Evolutionary conservation across 2,888 invertebrate genomes (phyloP).

Genomic region (Diarsia mendica): DNA sequence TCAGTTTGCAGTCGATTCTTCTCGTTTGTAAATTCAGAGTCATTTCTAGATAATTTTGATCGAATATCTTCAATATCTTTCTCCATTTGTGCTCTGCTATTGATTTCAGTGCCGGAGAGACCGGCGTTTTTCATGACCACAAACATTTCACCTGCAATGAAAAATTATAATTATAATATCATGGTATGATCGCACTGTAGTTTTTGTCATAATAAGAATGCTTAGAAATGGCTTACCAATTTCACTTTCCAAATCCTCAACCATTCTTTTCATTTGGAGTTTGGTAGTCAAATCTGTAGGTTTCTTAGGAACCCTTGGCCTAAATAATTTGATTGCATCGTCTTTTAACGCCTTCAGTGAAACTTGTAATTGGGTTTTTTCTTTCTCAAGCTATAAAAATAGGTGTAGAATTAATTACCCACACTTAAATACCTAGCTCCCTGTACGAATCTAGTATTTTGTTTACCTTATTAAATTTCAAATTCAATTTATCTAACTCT

Average conservation of each 20-base stretch:
- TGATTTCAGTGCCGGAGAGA: slow-evolving; percentile 87
- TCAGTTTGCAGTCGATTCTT: slow-evolving; percentile 88
- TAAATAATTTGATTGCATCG: slow-evolving; percentile 92
- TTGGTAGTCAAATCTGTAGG: slow-evolving; percentile 93
- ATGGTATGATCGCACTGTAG: not conserved
- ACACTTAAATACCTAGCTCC: not conserved
- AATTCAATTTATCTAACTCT: slow-evolving; percentile 90
- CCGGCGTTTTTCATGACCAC: slow-evolving; percentile 91
- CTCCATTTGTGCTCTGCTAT: slow-evolving; percentile 84
- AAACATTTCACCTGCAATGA: slow-evolving; percentile 90
- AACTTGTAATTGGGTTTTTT: slow-evolving; percentile 92
- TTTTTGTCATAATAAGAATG: not conserved
- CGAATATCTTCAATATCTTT: slow-evolving; percentile 89
- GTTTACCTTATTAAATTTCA: slow-evolving; percentile 84
- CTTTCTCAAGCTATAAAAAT: slow-evolving; percentile 89
- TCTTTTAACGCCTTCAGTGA: slow-evolving; percentile 92
- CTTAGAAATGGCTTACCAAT: slow-evolving; percentile 89
- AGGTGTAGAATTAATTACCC: not conserved
- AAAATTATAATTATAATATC: not conserved
- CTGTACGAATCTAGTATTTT: not conserved
- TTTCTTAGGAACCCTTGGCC: slow-evolving; percentile 93
- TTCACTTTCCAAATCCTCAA: slow-evolving; percentile 96
- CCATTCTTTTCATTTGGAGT: slow-evolving; percentile 94
- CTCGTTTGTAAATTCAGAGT: slow-evolving; percentile 89
- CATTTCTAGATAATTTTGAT: slow-evolving; percentile 86